Conservation (phyloP, 1,140 invertebrate genomes). For the Drosophila nigromelanica region DNA sequence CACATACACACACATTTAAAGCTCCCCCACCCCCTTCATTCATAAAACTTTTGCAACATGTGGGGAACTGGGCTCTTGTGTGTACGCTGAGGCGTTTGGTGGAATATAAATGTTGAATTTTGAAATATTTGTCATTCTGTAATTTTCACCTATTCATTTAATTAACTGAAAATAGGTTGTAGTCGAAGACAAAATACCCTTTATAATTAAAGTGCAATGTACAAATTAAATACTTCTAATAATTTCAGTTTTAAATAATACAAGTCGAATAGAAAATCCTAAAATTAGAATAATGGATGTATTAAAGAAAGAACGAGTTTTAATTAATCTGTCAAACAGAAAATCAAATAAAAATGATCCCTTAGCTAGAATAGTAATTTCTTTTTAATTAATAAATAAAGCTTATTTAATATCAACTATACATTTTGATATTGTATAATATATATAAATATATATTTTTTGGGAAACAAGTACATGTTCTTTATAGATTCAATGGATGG, state of each 20-base stretch:
- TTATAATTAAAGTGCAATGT: too few species aligned
- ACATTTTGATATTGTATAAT: too few species aligned
- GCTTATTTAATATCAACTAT: too few species aligned
- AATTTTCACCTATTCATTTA: slow-evolving; percentile 41
- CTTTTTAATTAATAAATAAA: too few species aligned
- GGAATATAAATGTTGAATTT: slow-evolving; percentile 35
- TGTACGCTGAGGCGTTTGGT: slow-evolving; percentile 15
- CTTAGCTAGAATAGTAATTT: too few species aligned
- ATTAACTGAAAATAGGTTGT: slow-evolving; percentile 24
- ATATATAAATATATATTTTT: not conserved
- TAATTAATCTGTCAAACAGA: too few species aligned
- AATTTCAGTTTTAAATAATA: too few species aligned
- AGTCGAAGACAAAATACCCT: slow-evolving; percentile 11
- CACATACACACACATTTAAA: slow-evolving; percentile 9
- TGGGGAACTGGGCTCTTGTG: slow-evolving; percentile 17
- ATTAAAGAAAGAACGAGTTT: too few species aligned
- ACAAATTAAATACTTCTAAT: not conserved
- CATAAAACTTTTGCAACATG: slow-evolving; percentile 20
- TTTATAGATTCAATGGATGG: slow-evolving; percentile 2
- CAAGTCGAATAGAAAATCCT: too few species aligned
- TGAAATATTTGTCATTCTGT: slow-evolving; percentile 49
- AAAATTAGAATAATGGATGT: too few species aligned
- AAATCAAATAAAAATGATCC: too few species aligned
- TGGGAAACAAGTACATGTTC: not conserved
- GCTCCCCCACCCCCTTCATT: not conserved